These are phyloP conservation scores for Drosophila auraria DNA, from an alignment of 1,140 invertebrate genomes.

Conservation along the genomic window DNA sequence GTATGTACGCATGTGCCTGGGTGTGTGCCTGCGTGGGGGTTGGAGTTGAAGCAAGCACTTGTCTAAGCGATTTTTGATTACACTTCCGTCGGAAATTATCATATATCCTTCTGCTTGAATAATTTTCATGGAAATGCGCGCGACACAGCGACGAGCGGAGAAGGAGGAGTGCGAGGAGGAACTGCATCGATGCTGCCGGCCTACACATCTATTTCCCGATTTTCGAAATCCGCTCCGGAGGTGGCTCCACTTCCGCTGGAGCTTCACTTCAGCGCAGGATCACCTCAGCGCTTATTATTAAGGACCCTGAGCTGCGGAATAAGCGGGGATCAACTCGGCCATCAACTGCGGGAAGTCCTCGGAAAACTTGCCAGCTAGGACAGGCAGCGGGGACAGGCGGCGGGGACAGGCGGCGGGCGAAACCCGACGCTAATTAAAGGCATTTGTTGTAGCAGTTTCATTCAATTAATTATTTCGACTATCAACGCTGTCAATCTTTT, in stretches of 20 bases:
- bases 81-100: slow-evolving; percentile 85
- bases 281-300: background rate
- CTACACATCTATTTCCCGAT: background rate
- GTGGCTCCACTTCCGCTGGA: no score
- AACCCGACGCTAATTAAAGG: slow-evolving; percentile 81
- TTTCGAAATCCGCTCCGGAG: background rate
- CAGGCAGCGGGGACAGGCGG: background rate
- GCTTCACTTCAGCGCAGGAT: background rate
- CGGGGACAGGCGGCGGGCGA: slow-evolving; percentile 32
- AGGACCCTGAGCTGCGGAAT: background rate
- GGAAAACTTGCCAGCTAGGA: background rate
- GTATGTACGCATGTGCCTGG: background rate
- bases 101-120: slow-evolving; percentile 85
- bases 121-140: slow-evolving; percentile 80
- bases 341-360: background rate
- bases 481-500: slow-evolving; percentile 84
- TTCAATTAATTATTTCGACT: slow-evolving; percentile 83
- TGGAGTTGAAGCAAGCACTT: slow-evolving; percentile 25
- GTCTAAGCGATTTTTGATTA: slow-evolving; percentile 85
- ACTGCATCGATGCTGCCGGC: slow-evolving; percentile 15
- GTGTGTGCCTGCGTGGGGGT: background rate
- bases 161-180: background rate
- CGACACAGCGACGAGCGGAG: slow-evolving; percentile 29
- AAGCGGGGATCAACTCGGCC: background rate
- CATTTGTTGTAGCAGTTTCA: slow-evolving; percentile 77